A percentile compares a stretch with the other conserved stretches of the same genome.
These are phyloP conservation scores for Lophura swinhoii DNA, from an alignment of 2,797 vertebrate species.

Conservation along the genomic window DNA sequence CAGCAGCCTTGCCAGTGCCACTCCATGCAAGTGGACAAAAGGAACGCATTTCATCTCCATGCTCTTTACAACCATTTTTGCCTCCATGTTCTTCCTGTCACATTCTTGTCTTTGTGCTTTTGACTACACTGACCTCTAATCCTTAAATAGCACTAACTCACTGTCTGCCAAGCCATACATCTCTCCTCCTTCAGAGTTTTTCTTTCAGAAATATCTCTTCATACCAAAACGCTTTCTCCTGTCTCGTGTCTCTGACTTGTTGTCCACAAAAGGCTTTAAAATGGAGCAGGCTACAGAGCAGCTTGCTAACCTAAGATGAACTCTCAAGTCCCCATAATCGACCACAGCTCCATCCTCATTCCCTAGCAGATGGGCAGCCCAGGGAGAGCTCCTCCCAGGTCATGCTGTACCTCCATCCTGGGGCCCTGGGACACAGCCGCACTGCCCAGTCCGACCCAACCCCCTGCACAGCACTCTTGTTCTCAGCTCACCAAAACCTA, in stretches of 20 bases:
- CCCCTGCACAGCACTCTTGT: no score
- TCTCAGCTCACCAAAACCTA: neutral
- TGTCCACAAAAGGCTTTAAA: neutral
- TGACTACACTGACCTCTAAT: neutral
- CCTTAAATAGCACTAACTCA: neutral
- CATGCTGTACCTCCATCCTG: neutral
- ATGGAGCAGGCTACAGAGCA: neutral
- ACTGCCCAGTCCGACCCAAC: no score
- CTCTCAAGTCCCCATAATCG: neutral
- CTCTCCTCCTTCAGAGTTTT: neutral
- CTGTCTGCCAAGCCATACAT: neutral
- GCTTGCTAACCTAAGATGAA: neutral
- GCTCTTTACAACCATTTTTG: neutral
- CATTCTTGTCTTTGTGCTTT: neutral
- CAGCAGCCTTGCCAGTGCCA: neutral
- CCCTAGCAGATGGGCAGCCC: neutral
- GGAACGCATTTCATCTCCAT: neutral
- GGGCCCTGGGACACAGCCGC: no score
- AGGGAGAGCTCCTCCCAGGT: neutral
- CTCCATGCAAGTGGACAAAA: neutral
- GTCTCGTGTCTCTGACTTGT: neutral
- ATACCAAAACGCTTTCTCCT: neutral
- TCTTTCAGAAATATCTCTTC: constrained; percentile 32
- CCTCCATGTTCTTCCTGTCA: neutral
- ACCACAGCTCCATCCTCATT: neutral